Evolutionary conservation across 2,797 vertebrate genomes (phyloP), one percentile per base, ranked within the genome.

Genomic region (Galaxias olidus): DNA sequence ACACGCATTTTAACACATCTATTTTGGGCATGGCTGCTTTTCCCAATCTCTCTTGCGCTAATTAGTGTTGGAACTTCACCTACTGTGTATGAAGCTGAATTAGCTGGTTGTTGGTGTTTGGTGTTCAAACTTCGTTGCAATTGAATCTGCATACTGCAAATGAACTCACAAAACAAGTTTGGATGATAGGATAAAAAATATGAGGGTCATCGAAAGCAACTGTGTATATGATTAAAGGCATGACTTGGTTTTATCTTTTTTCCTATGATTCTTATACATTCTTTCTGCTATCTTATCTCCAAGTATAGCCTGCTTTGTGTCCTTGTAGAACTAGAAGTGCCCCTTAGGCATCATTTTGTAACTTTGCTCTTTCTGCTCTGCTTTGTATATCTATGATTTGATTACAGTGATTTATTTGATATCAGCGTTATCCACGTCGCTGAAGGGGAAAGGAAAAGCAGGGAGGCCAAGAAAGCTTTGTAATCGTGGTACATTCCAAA

Each of bases 31-130:
- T 30, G 30, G 6, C 30, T 30, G 30, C 30, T 2, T 13, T 55
- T 62, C 58, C 44, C 20, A 18, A 40, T 69, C 30, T 59, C 52
- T 61, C 18, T 20, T 13, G 20, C 55, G 17, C 68, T 78, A 82
- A 85, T 85, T 84, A 81, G 75, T 63, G 76, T 11, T 59, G 11
- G 63, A 68, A 62, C 63, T 69, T 65, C 69, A 80, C 69, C 66
- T 77, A 63, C 66, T 76, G 72, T 68, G 60, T 75, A 47, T 57
- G 61, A 67, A 69, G 69, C 20, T 61, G 76, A 76, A 77, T 79
- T 50, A 75, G 58, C 51, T 73, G 1, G 8, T 58, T 61, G 44
- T 17, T 13, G 9, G 6, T 14, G 7, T 45, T 13, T 49, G 55
- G 19, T 56, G 19, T 45, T 48, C 63, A 56, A 45, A 40, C 63